phyloP scores from a whole-genome alignment of 2,113 vertebrate species.

The Sander vitreus region DNA sequence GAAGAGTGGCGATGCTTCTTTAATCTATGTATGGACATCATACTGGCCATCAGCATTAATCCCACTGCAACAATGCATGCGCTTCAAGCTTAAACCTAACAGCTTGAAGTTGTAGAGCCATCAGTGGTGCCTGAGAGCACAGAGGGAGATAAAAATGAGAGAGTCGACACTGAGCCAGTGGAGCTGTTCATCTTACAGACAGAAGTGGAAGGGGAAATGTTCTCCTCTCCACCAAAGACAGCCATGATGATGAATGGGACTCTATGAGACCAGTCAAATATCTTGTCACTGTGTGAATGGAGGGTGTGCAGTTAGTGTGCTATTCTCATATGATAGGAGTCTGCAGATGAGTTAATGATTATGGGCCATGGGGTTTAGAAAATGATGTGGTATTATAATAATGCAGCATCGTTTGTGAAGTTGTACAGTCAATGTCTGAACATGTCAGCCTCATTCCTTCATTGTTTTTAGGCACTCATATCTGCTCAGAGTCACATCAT shows the following conservation, averaged over 20 bases:
- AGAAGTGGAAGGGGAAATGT: slow-evolving; percentile 57
- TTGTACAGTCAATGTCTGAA: background rate
- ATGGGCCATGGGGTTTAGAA: slow-evolving; percentile 11
- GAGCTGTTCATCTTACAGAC: slow-evolving; percentile 63
- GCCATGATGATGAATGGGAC: slow-evolving; percentile 63
- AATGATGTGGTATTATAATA: slow-evolving; percentile 23
- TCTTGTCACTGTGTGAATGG: slow-evolving; percentile 47
- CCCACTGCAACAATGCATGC: slow-evolving; percentile 31
- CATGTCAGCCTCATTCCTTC: background rate
- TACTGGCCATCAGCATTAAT: slow-evolving; percentile 57
- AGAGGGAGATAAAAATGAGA: slow-evolving; percentile 39
- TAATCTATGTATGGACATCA: slow-evolving; percentile 58
- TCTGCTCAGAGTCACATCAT: background rate
- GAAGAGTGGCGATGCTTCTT: slow-evolving; percentile 41
- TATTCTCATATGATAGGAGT: slow-evolving; percentile 34
- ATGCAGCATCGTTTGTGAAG: background rate
- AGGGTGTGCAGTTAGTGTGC: slow-evolving; percentile 28
- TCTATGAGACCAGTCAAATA: slow-evolving; percentile 59
- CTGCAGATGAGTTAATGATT: slow-evolving; percentile 53
- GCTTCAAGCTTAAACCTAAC: slow-evolving; percentile 45
- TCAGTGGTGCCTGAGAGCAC: slow-evolving; percentile 28
- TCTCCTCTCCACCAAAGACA: slow-evolving; percentile 50
- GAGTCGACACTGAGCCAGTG: slow-evolving; percentile 25
- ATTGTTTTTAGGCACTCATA: background rate
- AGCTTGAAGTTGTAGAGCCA: slow-evolving; percentile 38